Conservation (phyloP, 2,113 vertebrate genomes). For the Edolisoma coerulescens region DNA sequence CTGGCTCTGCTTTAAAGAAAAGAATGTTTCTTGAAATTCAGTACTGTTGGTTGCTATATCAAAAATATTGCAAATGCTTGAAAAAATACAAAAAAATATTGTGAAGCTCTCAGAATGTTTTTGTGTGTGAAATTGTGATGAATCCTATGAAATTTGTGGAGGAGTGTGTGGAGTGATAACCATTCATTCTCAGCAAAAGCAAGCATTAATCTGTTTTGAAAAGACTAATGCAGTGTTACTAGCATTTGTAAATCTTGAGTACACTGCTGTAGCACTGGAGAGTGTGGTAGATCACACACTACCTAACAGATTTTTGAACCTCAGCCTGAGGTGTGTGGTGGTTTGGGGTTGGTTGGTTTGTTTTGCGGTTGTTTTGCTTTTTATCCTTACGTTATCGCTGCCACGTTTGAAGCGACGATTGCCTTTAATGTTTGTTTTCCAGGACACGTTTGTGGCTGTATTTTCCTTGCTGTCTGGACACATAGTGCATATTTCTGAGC, state of each 20-base stretch:
- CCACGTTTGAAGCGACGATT: background rate
- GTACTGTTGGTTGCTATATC: background rate
- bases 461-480: constrained; percentile 84
- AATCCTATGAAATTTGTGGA: background rate
- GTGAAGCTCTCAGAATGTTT: background rate
- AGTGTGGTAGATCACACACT: background rate
- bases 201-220: background rate
- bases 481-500: constrained; percentile 83
- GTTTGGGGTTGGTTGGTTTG: background rate
- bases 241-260: background rate
- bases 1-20: background rate
- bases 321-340: background rate
- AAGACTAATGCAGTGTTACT: background rate
- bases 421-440: background rate
- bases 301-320: background rate
- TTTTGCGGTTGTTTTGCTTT: background rate
- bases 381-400: background rate
- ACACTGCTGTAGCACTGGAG: background rate
- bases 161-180: background rate
- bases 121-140: background rate
- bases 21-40: background rate
- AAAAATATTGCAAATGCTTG: background rate
- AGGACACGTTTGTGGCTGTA: constrained; percentile 87
- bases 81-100: background rate
- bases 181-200: background rate